Base-by-base conservation (phyloP, 2,888 invertebrate species). In the Drosophila setosimentum region DNA sequence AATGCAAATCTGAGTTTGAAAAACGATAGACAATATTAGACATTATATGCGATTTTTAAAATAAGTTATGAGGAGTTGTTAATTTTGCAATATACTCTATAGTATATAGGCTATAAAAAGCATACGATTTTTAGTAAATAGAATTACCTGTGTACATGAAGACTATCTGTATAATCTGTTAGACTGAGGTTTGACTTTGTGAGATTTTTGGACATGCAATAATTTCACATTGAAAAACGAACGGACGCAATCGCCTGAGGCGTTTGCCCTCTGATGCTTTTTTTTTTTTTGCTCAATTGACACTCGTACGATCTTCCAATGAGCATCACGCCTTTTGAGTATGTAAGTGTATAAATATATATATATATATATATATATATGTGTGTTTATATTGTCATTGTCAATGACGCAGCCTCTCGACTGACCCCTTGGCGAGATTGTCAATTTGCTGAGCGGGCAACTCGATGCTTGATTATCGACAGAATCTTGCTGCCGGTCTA, bases 251-350 rank as follows among this genome's bases (percentile, higher is more conserved):
- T 78, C 75, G 79, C 78, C 68, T 72, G 78, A 78, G 78, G 58
- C 75, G 55, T 65, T 65, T 72, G 72, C 76, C 73, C 73, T 65
- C 73, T 48, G 69, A 21, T 55, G 50, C 58, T 73, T 64, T 67
- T 66, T 58, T 33, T 29, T 64, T 55, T 48, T 55, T 58, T 68
- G 67, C 55, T 77, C 69, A 84, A 84, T 87, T 87, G 84, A 74
- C 72, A 82, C 85, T 85, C 85, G 86, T 87, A 86, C 77, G 87
- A 86, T 87, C 69, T 78, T 77, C 72, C 80, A 87, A 75, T 76
- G 76, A 63, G 74, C 73, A 57, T 65, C 54, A 49, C 29, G 32
- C 48, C 61, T 60, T 60, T 54, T 54, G 3, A 35, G 48, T 69
- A 30, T 57, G 60, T 73, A 40, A 35, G 24, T 51, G 2, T 29